Evolutionary conservation across 2,888 invertebrate species (phyloP).

Genomic region (Plebejus anna): DNA sequence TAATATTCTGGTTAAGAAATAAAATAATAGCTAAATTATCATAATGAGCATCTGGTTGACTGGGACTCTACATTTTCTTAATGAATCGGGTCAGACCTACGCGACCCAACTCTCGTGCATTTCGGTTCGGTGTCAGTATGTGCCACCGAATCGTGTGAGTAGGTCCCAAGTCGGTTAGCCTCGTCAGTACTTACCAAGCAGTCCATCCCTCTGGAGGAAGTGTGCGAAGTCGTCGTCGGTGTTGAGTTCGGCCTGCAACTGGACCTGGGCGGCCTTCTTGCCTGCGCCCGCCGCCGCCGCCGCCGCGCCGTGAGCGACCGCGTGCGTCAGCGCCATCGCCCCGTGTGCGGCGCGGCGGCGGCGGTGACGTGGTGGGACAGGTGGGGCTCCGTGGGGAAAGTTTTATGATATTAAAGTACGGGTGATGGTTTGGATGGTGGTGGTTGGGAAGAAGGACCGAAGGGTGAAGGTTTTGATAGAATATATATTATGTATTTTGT

Average conservation of each 20-base stretch:
- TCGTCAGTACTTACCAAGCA: slow-evolving; percentile 80
- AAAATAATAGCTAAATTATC: too few relatives aligned
- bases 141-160: too few relatives aligned
- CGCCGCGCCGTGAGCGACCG: slow-evolving; percentile 66
- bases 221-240: slow-evolving; percentile 93
- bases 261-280: slow-evolving; percentile 88
- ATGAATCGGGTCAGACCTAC: too few relatives aligned
- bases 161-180: neutral
- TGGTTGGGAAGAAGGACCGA: too few relatives aligned
- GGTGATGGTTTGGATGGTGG: neutral
- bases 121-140: too few relatives aligned
- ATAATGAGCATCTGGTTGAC: too few relatives aligned
- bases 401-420: neutral
- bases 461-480: too few relatives aligned
- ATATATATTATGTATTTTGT: too few relatives aligned
- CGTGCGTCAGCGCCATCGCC: slow-evolving; percentile 64
- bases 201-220: slow-evolving; percentile 86
- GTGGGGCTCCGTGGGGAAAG: slow-evolving; percentile 26
- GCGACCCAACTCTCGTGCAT: too few relatives aligned
- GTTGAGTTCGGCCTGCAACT: slow-evolving; percentile 88
- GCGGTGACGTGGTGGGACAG: slow-evolving; percentile 30
- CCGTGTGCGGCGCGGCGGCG: slow-evolving; percentile 42
- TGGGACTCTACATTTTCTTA: too few relatives aligned
- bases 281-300: slow-evolving; percentile 73
- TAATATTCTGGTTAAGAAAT: too few relatives aligned